Conservation (phyloP, 2,797 vertebrate genomes). For the Anguilla anguilla region DNA sequence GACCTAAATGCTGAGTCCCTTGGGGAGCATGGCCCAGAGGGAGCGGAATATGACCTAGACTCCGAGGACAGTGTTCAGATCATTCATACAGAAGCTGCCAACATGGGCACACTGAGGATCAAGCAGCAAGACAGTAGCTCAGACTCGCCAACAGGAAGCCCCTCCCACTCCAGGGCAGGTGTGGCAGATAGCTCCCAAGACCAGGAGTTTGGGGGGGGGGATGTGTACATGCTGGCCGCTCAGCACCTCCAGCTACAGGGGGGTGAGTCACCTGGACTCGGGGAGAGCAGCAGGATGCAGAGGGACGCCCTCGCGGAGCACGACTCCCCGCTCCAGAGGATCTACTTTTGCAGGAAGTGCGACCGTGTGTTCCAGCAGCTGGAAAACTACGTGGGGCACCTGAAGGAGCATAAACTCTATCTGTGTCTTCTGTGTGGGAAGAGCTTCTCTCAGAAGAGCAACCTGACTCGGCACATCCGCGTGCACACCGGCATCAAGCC, state of each 20-base stretch:
- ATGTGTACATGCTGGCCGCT: conserved; percentile 24
- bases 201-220: conserved; percentile 19
- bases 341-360: conserved; percentile 66
- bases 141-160: conserved; percentile 20
- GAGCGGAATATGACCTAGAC: conserved; percentile 32
- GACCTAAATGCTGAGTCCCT: conserved; percentile 36
- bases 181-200: conserved; percentile 34
- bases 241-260: conserved; percentile 32
- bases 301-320: conserved; percentile 33
- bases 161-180: conserved; percentile 19
- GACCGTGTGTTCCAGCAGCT: conserved; percentile 67
- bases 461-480: conserved; percentile 61
- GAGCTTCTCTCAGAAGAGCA: conserved; percentile 64
- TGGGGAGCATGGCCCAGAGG: conserved; percentile 22
- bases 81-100: conserved; percentile 36
- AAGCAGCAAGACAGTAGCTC: conserved; percentile 14
- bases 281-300: conserved; percentile 27
- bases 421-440: conserved; percentile 68
- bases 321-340: conserved; percentile 49
- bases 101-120: conserved; percentile 9
- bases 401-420: conserved; percentile 67
- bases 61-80: conserved; percentile 40
- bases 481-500: conserved; percentile 63
- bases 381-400: conserved; percentile 62
- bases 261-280: conserved; percentile 28